Percentiles rank a stretch among this genome's conserved stretches.
Evolutionary conservation across 2,797 vertebrate species (phyloP).

Genomic region (Sebastes trivittatus): DNA sequence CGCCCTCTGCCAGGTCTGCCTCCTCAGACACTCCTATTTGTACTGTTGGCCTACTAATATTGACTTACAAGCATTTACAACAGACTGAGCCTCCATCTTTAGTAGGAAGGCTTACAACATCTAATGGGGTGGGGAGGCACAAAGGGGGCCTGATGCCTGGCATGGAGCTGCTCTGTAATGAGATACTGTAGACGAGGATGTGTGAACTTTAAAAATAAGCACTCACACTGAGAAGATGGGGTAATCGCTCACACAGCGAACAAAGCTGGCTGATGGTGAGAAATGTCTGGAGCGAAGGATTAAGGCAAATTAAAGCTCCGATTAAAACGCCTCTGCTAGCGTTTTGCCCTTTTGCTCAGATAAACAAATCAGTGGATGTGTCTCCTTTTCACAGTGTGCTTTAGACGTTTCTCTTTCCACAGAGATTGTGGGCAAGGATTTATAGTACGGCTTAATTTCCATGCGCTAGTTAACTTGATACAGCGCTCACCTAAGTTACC

Average conservation of each 20-base stretch:
- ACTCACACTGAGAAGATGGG: constrained; percentile 65
- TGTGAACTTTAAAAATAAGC: constrained; percentile 69
- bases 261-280: constrained; percentile 58
- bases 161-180: constrained; percentile 48
- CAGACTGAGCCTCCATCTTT: constrained; percentile 16
- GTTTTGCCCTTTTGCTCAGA: constrained; percentile 41
- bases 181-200: constrained; percentile 56
- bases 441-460: not conserved
- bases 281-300: constrained; percentile 59
- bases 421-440: not conserved
- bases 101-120: constrained; percentile 21
- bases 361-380: constrained; percentile 52
- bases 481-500: not conserved
- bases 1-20: constrained; percentile 42
- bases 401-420: not conserved
- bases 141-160: constrained; percentile 24
- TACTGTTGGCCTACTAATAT: constrained; percentile 63
- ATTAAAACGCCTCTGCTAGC: constrained; percentile 40
- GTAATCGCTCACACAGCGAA: constrained; percentile 61
- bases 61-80: constrained; percentile 64
- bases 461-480: not conserved
- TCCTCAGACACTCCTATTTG: constrained; percentile 63
- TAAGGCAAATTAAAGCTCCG: constrained; percentile 58
- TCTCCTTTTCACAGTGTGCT: not conserved
- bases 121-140: not conserved